Evolutionary conservation across 2,888 invertebrate genomes (phyloP).

Genomic region (Melieria omissa): DNA sequence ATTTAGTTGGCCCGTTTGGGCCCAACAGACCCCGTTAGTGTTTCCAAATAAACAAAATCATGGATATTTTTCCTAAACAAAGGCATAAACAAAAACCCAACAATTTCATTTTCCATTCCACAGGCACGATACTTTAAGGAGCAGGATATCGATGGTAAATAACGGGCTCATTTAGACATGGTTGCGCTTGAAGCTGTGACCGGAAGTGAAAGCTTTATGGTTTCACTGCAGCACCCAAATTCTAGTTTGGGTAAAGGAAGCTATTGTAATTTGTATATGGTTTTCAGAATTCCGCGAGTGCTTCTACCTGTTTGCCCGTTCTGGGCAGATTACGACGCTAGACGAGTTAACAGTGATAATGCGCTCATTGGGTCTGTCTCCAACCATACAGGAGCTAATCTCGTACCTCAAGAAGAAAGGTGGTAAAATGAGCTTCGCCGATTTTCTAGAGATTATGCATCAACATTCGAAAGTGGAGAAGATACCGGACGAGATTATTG

Average conservation of each 20-base stretch:
- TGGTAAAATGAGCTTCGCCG: constrained; percentile 94
- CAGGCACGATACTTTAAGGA: constrained; percentile 95
- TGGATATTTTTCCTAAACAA: too few species aligned
- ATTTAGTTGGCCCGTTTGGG: too few species aligned
- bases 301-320: constrained; percentile 92
- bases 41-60: too few species aligned
- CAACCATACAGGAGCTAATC: constrained; percentile 90
- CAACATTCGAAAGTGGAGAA: constrained; percentile 77
- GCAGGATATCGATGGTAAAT: constrained; percentile 93
- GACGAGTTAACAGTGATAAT: constrained; percentile 94
- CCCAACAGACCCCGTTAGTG: too few species aligned
- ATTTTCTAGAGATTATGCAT: constrained; percentile 95
- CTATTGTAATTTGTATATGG: constrained; percentile 28
- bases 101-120: constrained; percentile 53
- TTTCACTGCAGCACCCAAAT: neutral
- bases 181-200: neutral
- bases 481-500: constrained; percentile 76
- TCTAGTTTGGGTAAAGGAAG: neutral
- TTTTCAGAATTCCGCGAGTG: constrained; percentile 91
- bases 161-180: neutral
- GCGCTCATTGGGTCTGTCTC: constrained; percentile 93
- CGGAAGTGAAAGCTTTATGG: constrained; percentile 36
- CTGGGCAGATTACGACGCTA: constrained; percentile 86
- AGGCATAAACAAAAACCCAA: constrained; percentile 5
- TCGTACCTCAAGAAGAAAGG: constrained; percentile 82